Base-by-base conservation (phyloP, 2,797 vertebrate genomes). In the Tapera naevia region DNA sequence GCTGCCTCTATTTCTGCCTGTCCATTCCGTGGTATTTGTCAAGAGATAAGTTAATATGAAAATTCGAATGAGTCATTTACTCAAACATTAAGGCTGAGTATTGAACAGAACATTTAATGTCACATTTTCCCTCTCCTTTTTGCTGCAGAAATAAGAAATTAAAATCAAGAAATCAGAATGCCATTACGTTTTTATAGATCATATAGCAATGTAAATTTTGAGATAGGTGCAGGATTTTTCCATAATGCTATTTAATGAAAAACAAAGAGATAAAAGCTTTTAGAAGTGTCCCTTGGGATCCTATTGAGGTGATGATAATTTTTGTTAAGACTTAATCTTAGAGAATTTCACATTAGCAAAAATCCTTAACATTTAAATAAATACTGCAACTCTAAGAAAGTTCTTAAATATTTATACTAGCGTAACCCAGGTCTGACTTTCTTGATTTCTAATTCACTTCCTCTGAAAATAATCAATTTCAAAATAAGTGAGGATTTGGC, bases 101-200 rank as follows among this genome's bases (percentile, higher is more conserved):
- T 67, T 64, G 73, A 80, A 60, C 37, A 67, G 74, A 89, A 80
- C 21, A 35, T 79, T 88, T 86, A 79, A 84, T 81, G 72, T 75
- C 58, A 67, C 30, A 39, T 94, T 91, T 94, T 72, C 66, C 75
- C 11, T 51, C 73, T 94, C 23, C 9, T 57, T 84, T 95, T 86
- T 86, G 27, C 61, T 91, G 51, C 43, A 91, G 78, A 91, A 79
- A 32, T 66, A 91, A 69, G 70, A 89, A 94, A 75, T 75, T 89
- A 28, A 82, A 66, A 57, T 80, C 37, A 88, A 79, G 70, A 81
- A 90, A 86, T 58, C 22, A 72, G 30, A 67, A 54, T 91, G 30
- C 66, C 41, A 19, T 86, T 84, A 32, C 66, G 17, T 54, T 92
- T 94, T 73, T 83, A 71, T 64, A 64, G 58, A 82, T 93, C 22